phyloP scores from a whole-genome alignment of 2,888 invertebrate species.

The Sturmia bella region DNA sequence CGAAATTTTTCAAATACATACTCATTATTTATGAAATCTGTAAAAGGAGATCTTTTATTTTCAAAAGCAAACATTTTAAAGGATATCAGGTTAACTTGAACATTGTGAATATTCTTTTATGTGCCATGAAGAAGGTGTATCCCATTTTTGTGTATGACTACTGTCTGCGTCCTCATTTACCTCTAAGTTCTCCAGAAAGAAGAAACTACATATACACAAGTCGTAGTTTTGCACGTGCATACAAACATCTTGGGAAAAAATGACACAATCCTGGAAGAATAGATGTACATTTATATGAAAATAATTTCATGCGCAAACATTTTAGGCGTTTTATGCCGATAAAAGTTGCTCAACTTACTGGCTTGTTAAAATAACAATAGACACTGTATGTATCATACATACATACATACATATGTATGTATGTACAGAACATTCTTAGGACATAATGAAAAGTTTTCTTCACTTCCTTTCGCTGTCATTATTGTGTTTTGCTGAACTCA shows the following conservation, averaged over 20 bases:
- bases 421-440: too few relatives aligned
- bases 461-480: constrained; percentile 57
- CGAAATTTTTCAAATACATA: constrained; percentile 37
- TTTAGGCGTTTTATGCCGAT: constrained; percentile 67
- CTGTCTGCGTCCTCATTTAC: constrained; percentile 65
- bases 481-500: constrained; percentile 33
- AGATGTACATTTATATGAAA: constrained; percentile 16
- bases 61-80: constrained; percentile 71
- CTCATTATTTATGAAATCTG: constrained; percentile 44
- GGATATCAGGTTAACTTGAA: constrained; percentile 77
- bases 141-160: constrained; percentile 72
- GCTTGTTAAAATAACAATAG: constrained; percentile 71
- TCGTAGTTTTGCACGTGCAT: constrained; percentile 66
- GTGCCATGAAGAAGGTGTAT: constrained; percentile 75
- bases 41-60: constrained; percentile 56
- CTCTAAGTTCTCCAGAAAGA: constrained; percentile 40
- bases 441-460: constrained; percentile 74
- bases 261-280: constrained; percentile 29
- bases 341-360: constrained; percentile 80
- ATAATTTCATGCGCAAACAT: constrained; percentile 45
- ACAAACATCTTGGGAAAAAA: constrained; percentile 60
- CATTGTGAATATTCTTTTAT: constrained; percentile 38
- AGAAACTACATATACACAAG: constrained; percentile 3
- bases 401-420: too few relatives aligned
- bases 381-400: constrained; percentile 69